These are phyloP conservation scores for Punctoribates punctum DNA, from an alignment of 2,888 invertebrate species.

Conservation along the genomic window DNA sequence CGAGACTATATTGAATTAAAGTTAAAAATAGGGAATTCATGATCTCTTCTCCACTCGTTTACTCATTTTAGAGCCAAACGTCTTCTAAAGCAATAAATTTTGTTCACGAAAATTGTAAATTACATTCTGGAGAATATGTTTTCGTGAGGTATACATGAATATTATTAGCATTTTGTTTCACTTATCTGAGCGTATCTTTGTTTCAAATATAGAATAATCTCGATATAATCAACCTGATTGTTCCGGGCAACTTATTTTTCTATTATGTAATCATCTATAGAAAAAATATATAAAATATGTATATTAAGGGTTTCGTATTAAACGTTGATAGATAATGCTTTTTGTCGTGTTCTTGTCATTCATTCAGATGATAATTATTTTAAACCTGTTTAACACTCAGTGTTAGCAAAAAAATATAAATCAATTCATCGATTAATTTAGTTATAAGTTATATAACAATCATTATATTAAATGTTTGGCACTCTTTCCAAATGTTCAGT, in stretches of 20 bases:
- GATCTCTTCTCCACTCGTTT: not conserved
- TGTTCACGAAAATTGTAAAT: constrained; percentile 17
- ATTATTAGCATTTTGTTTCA: constrained; percentile 22
- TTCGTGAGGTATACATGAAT: constrained; percentile 20
- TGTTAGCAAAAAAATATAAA: too few species aligned
- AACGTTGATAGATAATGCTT: too few species aligned
- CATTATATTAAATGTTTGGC: too few species aligned
- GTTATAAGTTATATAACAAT: too few species aligned
- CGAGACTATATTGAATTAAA: too few species aligned
- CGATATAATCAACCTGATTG: not conserved
- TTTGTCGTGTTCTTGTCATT: too few species aligned
- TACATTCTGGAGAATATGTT: constrained; percentile 22
- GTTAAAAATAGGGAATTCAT: not conserved
- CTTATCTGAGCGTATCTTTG: not conserved
- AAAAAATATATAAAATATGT: too few species aligned
- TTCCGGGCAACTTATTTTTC: not conserved
- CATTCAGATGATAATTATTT: too few species aligned
- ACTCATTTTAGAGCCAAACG: not conserved
- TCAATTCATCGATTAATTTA: too few species aligned
- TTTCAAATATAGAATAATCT: not conserved
- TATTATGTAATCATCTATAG: not conserved
- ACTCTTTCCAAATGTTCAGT: too few species aligned
- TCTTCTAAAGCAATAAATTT: constrained; percentile 5
- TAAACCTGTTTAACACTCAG: too few species aligned
- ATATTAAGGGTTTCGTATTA: too few species aligned